Conservation (phyloP, 2,797 vertebrate species). For the Streptopelia turtur region DNA sequence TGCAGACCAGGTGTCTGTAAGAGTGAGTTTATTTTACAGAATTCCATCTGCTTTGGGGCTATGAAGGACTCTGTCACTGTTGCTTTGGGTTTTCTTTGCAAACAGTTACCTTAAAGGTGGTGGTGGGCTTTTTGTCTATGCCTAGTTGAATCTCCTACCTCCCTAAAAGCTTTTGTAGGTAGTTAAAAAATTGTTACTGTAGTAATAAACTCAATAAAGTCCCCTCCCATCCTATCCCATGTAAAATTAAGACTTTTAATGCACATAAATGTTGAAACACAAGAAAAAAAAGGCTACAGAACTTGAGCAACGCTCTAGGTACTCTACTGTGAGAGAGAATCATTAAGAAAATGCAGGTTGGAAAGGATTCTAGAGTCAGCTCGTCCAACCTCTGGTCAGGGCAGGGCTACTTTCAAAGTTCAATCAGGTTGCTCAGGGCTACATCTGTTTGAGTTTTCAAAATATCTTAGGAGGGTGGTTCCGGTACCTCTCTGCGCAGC, state of each 20-base stretch:
- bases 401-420: neutral
- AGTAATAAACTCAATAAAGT: neutral
- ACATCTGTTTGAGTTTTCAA: neutral
- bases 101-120: neutral
- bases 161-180: neutral
- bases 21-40: constrained; percentile 11
- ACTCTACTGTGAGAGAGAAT: neutral
- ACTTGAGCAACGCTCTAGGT: neutral
- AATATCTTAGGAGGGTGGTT: neutral
- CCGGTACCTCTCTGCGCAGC: neutral
- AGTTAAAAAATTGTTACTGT: neutral
- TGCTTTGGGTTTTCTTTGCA: neutral
- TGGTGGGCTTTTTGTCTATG: neutral
- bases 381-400: neutral
- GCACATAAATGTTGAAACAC: neutral
- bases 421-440: neutral
- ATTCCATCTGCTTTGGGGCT: neutral
- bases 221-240: neutral
- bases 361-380: neutral
- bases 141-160: neutral
- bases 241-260: neutral
- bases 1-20: constrained; percentile 15
- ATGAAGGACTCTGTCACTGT: neutral
- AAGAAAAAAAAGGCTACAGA: neutral
- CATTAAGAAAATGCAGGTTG: neutral